Evolutionary conservation across 2,113 vertebrate species (phyloP).

Genomic region (Carettochelys insculpta): DNA sequence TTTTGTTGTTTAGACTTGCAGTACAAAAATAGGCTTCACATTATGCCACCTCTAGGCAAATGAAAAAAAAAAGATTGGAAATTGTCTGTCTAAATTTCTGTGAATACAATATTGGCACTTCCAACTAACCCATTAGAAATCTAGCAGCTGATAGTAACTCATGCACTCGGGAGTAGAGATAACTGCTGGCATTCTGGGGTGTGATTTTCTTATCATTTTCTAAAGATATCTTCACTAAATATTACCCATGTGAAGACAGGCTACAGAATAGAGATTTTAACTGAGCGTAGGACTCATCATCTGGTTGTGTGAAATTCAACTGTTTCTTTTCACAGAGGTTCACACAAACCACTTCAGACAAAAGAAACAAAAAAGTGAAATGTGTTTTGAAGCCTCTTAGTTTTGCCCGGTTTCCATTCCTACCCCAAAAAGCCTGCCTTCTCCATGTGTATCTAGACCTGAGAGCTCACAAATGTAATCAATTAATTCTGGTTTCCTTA

Average conservation of each 20-base stretch:
- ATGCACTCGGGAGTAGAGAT: accelerated
- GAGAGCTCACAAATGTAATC: neutral
- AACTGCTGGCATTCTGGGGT: accelerated
- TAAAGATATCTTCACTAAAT: neutral
- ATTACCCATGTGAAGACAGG: accelerated
- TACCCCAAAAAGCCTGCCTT: neutral
- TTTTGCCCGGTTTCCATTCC: neutral
- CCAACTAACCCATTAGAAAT: accelerated
- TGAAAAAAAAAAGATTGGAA: neutral
- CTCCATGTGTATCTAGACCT: neutral
- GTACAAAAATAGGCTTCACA: neutral
- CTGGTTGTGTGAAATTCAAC: neutral
- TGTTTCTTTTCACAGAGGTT: neutral
- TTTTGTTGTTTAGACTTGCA: neutral
- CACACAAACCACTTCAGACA: neutral
- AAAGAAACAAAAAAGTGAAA: neutral
- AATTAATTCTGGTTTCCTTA: neutral
- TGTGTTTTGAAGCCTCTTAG: neutral
- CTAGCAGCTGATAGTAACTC: accelerated
- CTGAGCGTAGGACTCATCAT: neutral
- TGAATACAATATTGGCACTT: accelerated
- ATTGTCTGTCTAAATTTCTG: accelerated
- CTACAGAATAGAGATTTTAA: neutral
- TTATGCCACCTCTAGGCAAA: accelerated
- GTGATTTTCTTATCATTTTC: neutral